Evolutionary conservation across 2,797 vertebrate genomes (phyloP), one percentile per base, ranked within the genome.

Genomic region (Scleropages formosus): DNA sequence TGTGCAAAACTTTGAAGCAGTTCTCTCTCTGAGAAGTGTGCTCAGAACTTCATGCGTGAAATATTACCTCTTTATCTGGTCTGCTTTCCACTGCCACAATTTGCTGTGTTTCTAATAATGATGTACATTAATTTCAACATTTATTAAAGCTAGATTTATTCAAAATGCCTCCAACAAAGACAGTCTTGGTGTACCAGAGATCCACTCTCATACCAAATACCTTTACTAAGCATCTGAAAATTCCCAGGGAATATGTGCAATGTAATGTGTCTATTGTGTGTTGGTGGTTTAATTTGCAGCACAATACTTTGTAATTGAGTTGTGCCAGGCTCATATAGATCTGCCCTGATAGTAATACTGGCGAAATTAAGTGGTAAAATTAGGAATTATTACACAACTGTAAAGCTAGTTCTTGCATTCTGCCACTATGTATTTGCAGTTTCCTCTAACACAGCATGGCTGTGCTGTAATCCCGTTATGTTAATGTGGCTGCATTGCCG

Each of bases 391-490:
- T 68, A 75, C 39, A 26, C 15, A 22, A 4, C 53, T 18, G 66
- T 51, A 12, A 69, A 59, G 46, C 27, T 44, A 58, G 24, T 12
- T 27, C 73, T 49, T 24, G 20, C 60, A 67, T 53, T 72, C 60
- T 59, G 31, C 63, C 15, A 18, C 51, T n/a, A 4, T 0, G 26
- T 65, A 27, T 65, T 60, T 72, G 18, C 15, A 24, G 27, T 59
- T 51, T 64, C 67, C 65, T 49, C 39, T 49, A 74, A 51, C 65
- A 39, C 24, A 18, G 60, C 47, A 18, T 26, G 53, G 60, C 26
- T 46, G 51, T 53, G 61, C 22, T 1, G 49, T 73, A 77, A 73
- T 77, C 76, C 76, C 59, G 49, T 73, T 77, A 73, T 61, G 27
- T 61, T 72, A 77, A 77, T 77, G 27, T 26, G 27, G 66, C 61